Evolutionary conservation across 2,113 vertebrate species (phyloP), one percentile per base, ranked within the genome.

Genomic region (Rhinichthys klamathensis): DNA sequence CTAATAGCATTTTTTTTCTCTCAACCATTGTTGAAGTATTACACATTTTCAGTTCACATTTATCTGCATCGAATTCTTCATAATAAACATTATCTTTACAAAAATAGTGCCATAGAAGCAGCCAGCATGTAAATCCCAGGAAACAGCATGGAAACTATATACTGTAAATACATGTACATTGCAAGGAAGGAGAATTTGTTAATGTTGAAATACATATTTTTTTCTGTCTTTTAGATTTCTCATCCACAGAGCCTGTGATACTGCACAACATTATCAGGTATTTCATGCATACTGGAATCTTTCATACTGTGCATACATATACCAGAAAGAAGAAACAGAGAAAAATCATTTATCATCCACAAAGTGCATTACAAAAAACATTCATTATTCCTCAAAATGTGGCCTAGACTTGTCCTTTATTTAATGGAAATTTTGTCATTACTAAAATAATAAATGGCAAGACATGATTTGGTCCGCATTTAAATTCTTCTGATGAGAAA

Each of bases 341-440:
- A 11, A 2, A 76, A 18, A 54, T 2, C 1, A 30, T 30, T 30
- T 0, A 54, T 76, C 49, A n/a, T n/a, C 54, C 30, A 2, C 4
- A 30, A 32, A 51, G 46, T 76, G 46, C 7, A 18, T 60, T 58
- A 7, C 5, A n/a, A 58, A 56, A 58, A n/a, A 58, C 35, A 51
- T 27, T 49, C 2, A 74, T 75, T 4, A 21, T 49, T 75, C 73
- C n/a, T 25, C 13, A 30, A 75, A 30, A 51, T 21, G 32, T 41
- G 70, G 23, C 70, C 41, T 25, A 44, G 41, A 73, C 41, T 46
- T 73, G 38, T 73, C 51, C 75, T 58, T 58, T 38, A 8, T 58
- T 78, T n/a, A 60, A 78, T 78, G 32, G 54, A 78, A 38, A 25
- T 78, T 8, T 38, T 78, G 11, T 78, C 54, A 8, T 78, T 60